A percentile compares a stretch with the other conserved stretches of the same genome.
Evolutionary conservation across 2,888 invertebrate genomes (phyloP).

Genomic region (Amphipyra berbera): DNA sequence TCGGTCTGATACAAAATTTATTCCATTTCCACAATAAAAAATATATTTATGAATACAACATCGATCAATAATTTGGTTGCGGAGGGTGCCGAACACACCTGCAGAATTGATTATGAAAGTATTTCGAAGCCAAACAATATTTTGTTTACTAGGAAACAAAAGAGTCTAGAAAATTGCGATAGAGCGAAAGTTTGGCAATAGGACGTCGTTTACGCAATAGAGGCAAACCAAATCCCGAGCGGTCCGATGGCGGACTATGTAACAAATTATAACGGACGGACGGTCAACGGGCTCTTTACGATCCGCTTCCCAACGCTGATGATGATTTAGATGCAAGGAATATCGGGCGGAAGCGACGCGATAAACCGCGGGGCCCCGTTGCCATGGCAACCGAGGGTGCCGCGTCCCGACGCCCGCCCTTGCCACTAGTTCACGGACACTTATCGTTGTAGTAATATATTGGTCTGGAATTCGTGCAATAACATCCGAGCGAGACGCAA

Average conservation of each 20-base stretch:
- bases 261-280: slow-evolving; percentile 69
- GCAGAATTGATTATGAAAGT: slow-evolving; percentile 17
- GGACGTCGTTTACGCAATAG: slow-evolving; percentile 42
- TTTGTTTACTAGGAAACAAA: slow-evolving; percentile 22
- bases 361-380: slow-evolving; percentile 75
- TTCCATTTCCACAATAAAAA: slow-evolving; percentile 42
- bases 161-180: slow-evolving; percentile 25
- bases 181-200: slow-evolving; percentile 30
- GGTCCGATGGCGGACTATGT: slow-evolving; percentile 58
- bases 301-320: slow-evolving; percentile 83
- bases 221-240: slow-evolving; percentile 61
- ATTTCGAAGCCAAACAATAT: slow-evolving; percentile 13
- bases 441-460: slow-evolving; percentile 88
- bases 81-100: slow-evolving; percentile 28
- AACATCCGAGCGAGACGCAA: slow-evolving; percentile 80
- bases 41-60: slow-evolving; percentile 25
- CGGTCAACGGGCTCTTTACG: slow-evolving; percentile 86
- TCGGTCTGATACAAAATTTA: slow-evolving; percentile 50
- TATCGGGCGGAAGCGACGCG: slow-evolving; percentile 79
- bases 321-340: slow-evolving; percentile 88
- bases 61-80: slow-evolving; percentile 30
- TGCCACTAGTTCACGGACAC: slow-evolving; percentile 86
- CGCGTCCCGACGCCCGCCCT: slow-evolving; percentile 75
- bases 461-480: slow-evolving; percentile 85
- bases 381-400: slow-evolving; percentile 74